Conservation (phyloP, 2,113 vertebrate genomes). For the Rhadina sibilatrix region DNA sequence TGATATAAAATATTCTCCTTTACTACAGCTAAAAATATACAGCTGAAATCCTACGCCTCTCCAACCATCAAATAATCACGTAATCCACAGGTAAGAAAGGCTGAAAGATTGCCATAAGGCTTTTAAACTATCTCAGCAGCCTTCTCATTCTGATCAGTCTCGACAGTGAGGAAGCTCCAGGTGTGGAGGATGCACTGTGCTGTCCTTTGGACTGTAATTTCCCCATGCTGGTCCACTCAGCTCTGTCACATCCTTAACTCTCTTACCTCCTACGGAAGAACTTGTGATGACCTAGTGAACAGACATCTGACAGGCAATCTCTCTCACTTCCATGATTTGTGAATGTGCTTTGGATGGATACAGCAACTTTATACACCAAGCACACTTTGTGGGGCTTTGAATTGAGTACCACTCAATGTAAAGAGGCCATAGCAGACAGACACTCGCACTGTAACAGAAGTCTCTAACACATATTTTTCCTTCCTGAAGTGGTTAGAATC, state of each 20-base stretch:
- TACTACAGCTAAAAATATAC: background rate
- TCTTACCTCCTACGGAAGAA: background rate
- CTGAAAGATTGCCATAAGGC: background rate
- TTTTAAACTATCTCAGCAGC: background rate
- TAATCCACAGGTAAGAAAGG: background rate
- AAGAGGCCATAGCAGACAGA: background rate
- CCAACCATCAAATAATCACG: background rate
- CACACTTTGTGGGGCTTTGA: background rate
- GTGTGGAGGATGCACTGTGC: background rate
- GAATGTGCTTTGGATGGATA: background rate
- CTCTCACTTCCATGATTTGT: background rate
- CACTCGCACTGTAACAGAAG: background rate
- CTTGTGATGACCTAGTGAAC: background rate
- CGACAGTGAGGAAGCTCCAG: background rate
- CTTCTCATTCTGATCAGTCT: background rate
- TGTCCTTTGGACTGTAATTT: background rate
- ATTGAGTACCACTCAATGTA: background rate
- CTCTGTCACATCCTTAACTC: background rate
- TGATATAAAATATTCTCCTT: background rate
- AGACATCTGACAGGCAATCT: background rate
- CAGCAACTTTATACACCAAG: background rate
- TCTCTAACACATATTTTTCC: background rate
- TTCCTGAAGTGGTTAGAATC: background rate
- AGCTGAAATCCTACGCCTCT: background rate
- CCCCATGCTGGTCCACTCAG: background rate